Conservation (phyloP, 2,113 vertebrate species). For the Lagopus leucura region DNA sequence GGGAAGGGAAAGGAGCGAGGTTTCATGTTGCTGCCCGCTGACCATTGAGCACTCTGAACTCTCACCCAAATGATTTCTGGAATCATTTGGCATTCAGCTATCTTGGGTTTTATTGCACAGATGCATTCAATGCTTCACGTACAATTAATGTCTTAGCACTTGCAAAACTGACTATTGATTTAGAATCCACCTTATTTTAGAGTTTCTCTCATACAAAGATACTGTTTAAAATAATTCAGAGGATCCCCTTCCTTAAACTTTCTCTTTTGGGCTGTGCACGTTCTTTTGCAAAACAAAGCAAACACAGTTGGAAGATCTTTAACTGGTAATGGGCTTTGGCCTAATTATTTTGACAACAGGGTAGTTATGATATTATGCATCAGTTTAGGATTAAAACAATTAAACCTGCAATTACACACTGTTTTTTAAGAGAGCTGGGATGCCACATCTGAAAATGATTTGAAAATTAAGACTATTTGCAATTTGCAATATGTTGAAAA, state of each 20-base stretch:
- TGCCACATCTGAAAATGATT: not conserved
- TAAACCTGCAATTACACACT: not conserved
- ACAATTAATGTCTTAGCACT: not conserved
- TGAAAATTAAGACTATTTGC: not conserved
- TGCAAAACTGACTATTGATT: not conserved
- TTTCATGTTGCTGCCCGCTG: not conserved
- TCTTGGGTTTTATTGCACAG: not conserved
- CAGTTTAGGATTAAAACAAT: not conserved
- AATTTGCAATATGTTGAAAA: not conserved
- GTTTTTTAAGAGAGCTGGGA: not conserved
- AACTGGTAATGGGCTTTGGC: slow-evolving; percentile 6
- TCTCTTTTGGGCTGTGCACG: not conserved
- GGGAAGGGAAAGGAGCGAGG: not conserved
- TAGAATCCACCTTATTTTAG: not conserved
- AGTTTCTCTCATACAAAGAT: not conserved
- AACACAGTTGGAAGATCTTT: not conserved
- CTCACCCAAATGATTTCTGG: slow-evolving; percentile 21
- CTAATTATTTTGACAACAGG: not conserved
- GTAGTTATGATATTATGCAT: not conserved
- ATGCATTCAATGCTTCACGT: not conserved
- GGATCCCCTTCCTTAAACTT: not conserved
- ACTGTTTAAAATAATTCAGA: not conserved
- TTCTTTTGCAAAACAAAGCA: slow-evolving; percentile 13
- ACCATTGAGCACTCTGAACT: slow-evolving; percentile 11
- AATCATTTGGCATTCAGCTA: not conserved